A percentile compares a stretch with the other conserved stretches of the same genome.
Evolutionary conservation across 1,140 invertebrate species (phyloP).

Genomic region (Sarcophaga peregrina): DNA sequence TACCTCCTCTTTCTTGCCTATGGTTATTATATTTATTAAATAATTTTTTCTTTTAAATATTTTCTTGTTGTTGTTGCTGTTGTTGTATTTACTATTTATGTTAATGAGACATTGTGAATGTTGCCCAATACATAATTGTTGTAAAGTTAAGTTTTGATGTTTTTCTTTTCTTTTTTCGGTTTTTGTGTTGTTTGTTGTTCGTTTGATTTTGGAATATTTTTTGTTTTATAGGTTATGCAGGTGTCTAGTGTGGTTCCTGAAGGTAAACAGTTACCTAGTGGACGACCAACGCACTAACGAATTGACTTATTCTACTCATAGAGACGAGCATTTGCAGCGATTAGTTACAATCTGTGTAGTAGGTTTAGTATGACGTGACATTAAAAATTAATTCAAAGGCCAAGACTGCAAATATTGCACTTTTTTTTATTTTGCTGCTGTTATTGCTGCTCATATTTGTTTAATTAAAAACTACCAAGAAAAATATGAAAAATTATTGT

Average conservation of each 20-base stretch:
- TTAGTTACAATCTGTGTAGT: no score
- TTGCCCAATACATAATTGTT: conserved; percentile 1
- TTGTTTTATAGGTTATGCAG: conserved; percentile 21
- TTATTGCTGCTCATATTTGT: no score
- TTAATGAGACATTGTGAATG: not conserved
- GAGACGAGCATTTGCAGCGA: no score
- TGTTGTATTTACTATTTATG: not conserved
- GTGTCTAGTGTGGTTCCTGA: conserved; percentile 5
- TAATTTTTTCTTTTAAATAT: not conserved
- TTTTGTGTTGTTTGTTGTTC: no score
- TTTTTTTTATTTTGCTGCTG: conserved; percentile 1
- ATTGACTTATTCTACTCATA: no score
- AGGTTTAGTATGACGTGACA: no score
- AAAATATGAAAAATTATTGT: conserved; percentile 17
- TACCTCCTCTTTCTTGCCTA: no score
- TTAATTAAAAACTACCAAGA: not conserved
- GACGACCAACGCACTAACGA: no score
- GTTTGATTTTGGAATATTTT: not conserved
- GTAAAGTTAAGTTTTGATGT: not conserved
- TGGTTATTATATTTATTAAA: no score
- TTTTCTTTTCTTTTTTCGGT: not conserved
- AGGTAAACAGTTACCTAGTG: no score
- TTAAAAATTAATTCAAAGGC: conserved; percentile 33
- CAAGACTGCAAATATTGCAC: conserved; percentile 34
- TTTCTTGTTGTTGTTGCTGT: not conserved